Conservation (phyloP, 2,113 vertebrate species). For the Gallinago undulata region DNA sequence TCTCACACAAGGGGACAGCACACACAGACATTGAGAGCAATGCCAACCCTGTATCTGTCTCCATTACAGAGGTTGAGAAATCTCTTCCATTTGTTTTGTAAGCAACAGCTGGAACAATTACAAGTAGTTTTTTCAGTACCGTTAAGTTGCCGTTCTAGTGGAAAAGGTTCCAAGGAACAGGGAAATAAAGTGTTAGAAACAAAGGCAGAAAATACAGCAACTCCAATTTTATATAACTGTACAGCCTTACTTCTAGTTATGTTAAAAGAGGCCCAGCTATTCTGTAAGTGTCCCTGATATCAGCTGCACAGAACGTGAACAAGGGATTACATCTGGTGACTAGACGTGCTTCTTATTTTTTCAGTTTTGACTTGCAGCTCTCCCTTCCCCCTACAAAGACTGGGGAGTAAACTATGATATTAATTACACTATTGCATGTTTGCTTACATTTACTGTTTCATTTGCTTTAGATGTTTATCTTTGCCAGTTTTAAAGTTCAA, state of each 20-base stretch:
- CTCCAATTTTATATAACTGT: not conserved
- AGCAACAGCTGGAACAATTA: conserved; percentile 20
- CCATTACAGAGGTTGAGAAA: conserved; percentile 1
- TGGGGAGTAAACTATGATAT: not conserved
- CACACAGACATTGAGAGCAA: not conserved
- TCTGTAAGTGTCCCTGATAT: not conserved
- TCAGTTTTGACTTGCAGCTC: not conserved
- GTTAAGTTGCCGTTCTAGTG: not conserved
- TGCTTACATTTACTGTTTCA: not conserved
- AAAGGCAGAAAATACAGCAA: not conserved
- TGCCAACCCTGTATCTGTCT: not conserved
- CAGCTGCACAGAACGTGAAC: not conserved
- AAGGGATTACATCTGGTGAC: not conserved
- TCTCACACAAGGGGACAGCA: not conserved
- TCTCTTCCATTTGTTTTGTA: not conserved
- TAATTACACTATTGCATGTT: not conserved
- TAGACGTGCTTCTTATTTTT: not conserved
- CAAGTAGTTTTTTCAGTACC: not conserved
- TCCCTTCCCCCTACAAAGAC: not conserved
- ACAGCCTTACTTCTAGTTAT: not conserved
- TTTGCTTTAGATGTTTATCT: conserved; percentile 8
- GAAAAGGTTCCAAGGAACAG: not conserved
- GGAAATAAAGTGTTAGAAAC: not conserved
- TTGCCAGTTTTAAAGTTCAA: not conserved
- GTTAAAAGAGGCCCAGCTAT: not conserved